Conservation (phyloP, 2,113 vertebrate species). For the Pelusios castaneus region DNA sequence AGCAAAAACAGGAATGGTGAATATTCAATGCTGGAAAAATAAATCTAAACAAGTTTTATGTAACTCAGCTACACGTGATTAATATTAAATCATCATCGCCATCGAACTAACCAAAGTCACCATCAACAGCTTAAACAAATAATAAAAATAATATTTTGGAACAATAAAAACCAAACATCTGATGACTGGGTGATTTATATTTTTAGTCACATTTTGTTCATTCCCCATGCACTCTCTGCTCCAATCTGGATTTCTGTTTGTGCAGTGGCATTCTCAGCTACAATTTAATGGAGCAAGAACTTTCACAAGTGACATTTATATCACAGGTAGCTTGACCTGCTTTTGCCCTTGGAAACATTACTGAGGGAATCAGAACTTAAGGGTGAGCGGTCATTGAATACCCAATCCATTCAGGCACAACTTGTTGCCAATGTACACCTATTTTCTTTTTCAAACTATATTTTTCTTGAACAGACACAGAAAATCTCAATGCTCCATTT, state of each 20-base stretch:
- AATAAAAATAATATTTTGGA: background rate
- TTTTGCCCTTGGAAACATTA: background rate
- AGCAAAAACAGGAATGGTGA: background rate
- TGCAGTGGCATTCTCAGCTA: background rate
- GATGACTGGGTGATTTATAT: background rate
- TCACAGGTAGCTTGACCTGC: background rate
- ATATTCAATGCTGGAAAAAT: background rate
- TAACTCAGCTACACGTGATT: background rate
- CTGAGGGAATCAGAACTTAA: background rate
- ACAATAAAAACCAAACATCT: background rate
- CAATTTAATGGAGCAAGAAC: background rate
- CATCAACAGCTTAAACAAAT: background rate
- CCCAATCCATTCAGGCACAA: background rate
- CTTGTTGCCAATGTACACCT: background rate
- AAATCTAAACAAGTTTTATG: background rate
- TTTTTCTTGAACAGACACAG: background rate
- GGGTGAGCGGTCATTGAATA: background rate
- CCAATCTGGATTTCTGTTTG: background rate
- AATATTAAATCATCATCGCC: background rate
- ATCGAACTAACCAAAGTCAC: background rate
- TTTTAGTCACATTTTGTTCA: background rate
- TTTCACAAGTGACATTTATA: background rate
- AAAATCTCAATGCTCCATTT: accelerated
- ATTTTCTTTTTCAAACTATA: background rate
- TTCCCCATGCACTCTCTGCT: background rate